Base-by-base conservation (phyloP, 2,797 vertebrate species). In the Sebastes taczanowskii region DNA sequence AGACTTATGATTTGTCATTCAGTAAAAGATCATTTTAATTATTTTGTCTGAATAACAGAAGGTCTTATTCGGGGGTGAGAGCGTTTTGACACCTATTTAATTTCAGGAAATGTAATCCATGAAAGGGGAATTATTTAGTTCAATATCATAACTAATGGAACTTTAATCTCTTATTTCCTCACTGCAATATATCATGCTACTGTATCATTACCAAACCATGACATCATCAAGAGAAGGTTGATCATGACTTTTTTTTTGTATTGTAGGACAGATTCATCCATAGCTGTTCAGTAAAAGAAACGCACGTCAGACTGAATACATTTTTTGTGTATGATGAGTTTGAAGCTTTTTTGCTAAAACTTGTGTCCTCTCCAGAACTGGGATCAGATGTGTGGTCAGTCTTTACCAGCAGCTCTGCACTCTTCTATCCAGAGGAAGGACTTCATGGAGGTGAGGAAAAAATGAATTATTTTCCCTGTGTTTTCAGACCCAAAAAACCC, bases 371-470 rank as follows among this genome's bases (percentile, higher is more conserved):
- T 64, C 1, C 86, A 99, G 98, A 98, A 97, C 92, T 99, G 98
- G 98, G 97, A 99, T 95, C 97, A 97, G 94, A 98, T 98, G 90
- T 97, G 97, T 0, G 96, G 97, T 78, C 97, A 97, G 88, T 96
- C 96, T 66, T 93, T 97, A 69, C 97, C 97, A 6, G 94, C 97
- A 14, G 96, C 97, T 86, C 95, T 99, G 78, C 97, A 98, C 85
- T 96, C 96, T 5, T 98, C 98, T 67, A 98, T 93, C 90, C 98
- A 99, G 95, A 97, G 98, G 87, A 99, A 99, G 91, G 98, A 99
- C 95, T 99, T 99, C 85, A 99, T 99, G 98, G 98, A 99, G 97
- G 98, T 99, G 87, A 88, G 96, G 96, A 60, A 25, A 61, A 25
- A 42, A 53, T 18, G 1, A 3, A n/a, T 52, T 2, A n/a, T n/a